Base-by-base conservation (phyloP, 2,797 vertebrate genomes). In the Dendrocincla fuliginosa region DNA sequence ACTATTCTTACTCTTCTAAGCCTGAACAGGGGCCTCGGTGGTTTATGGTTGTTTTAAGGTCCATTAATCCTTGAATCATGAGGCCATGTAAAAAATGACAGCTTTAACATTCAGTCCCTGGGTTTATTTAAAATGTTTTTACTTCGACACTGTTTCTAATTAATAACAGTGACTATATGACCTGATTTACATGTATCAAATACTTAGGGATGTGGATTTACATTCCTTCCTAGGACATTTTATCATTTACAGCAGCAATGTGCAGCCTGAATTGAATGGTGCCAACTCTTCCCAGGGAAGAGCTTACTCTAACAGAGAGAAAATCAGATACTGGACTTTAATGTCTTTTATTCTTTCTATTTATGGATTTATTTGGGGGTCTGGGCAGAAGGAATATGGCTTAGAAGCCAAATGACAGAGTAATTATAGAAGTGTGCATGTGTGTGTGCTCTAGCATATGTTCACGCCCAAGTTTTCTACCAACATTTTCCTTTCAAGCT, bases 21-120 rank as follows among this genome's bases (percentile, higher is more conserved):
- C 96, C 96, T 93, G 93, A 96, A 59, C 91, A 94, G 95, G 85
- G 96, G 73, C 97, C 98, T 97, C 92, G 13, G 93, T 98, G 97
- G 94, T 98, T 98, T 98, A 98, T 97, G 97, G 95, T 97, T 97
- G 97, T 97, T 98, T 98, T 97, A 98, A 98, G 98, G 97, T 96
- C 97, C 97, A 98, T 98, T 98, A 98, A 98, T 98, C 96, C 90
- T 97, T 98, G 98, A 98, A 98, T 98, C 97, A 98, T 97, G 98
- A 98, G 97, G 96, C 97, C 76, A 65, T 97, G 97, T 98, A 95
- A 97, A 98, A 98, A 97, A 96, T 98, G 98, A 98, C 97, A 98
- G 97, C 95, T 97, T 97, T 98, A 97, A 96, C 97, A 97, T 97
- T 95, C 95, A 96, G 93, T 85, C 82, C 95, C 96, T 35, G 25